These are phyloP conservation scores for Drosophila siamana DNA, from an alignment of 2,888 invertebrate species.

Conservation along the genomic window DNA sequence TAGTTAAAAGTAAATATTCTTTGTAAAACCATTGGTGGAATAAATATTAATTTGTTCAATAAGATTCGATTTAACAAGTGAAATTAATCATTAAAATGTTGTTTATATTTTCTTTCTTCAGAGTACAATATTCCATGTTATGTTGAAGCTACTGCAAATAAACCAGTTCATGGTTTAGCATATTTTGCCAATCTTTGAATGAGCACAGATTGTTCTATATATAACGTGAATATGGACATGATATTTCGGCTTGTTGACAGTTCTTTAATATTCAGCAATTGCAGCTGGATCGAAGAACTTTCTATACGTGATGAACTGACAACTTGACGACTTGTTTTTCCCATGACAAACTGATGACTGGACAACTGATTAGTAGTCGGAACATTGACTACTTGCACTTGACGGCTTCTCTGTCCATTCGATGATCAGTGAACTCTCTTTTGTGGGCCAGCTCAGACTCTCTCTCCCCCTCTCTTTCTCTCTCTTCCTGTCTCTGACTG, in stretches of 20 bases:
- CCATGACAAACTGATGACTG: constrained; percentile 31
- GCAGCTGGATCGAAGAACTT: constrained; percentile 17
- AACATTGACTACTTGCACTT: constrained; percentile 14
- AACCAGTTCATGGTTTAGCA: background rate
- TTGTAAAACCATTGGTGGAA: too few relatives aligned
- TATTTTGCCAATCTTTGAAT: background rate
- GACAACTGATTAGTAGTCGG: constrained; percentile 35
- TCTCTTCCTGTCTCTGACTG: background rate
- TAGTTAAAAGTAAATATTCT: too few relatives aligned
- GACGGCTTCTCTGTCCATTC: constrained; percentile 11
- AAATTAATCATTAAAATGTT: too few relatives aligned
- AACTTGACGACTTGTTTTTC: constrained; percentile 30
- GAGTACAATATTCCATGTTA: background rate
- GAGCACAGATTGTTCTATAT: background rate
- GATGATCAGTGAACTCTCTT: background rate
- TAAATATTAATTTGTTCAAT: too few relatives aligned
- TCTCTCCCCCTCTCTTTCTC: background rate
- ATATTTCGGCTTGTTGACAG: background rate
- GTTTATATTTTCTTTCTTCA: too few relatives aligned
- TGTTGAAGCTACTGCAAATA: background rate
- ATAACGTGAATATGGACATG: background rate
- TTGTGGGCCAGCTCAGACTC: background rate
- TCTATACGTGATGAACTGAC: constrained; percentile 28
- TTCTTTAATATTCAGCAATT: constrained; percentile 14
- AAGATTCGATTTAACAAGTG: too few relatives aligned